A percentile compares a stretch with the other conserved stretches of the same genome.
phyloP scores from a whole-genome alignment of 30 jellyfish, hydroid and myxozoan genomes.

The Rhopilema esculentum region DNA sequence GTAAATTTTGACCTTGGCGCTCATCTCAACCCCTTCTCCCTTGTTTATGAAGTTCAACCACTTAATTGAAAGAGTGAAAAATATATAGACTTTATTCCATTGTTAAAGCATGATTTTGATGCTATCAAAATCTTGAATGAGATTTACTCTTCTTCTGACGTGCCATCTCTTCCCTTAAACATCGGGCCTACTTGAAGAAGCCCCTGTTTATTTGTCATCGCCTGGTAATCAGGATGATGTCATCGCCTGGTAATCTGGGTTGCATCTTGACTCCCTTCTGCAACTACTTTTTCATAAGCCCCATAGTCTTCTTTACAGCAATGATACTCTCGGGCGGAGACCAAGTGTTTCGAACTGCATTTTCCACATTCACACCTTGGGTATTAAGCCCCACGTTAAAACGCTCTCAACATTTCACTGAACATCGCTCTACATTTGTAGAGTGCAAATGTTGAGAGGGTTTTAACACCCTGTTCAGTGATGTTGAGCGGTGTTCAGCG shows the following conservation, averaged over 20 bases:
- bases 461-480: background rate
- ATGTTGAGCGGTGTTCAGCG: background rate
- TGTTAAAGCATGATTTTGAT: background rate
- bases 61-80: background rate
- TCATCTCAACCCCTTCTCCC: background rate
- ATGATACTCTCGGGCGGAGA: slow-evolving; percentile 21
- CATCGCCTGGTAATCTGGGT: background rate
- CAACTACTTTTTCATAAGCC: slow-evolving; percentile 25
- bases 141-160: background rate
- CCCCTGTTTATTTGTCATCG: slow-evolving; percentile 11
- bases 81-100: background rate
- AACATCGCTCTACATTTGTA: background rate
- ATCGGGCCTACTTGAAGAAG: slow-evolving; percentile 45
- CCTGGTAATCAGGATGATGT: slow-evolving; percentile 8
- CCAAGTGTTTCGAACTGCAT: slow-evolving; percentile 18
- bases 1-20: background rate
- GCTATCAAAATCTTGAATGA: background rate
- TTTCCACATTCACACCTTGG: slow-evolving; percentile 29
- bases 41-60: background rate
- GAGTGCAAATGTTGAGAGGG: background rate
- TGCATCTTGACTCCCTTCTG: slow-evolving; percentile 11
- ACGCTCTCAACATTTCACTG: background rate
- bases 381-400: background rate
- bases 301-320: slow-evolving; percentile 23
- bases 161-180: slow-evolving; percentile 46